These are phyloP conservation scores for Balaenoptera acutorostrata DNA, from an alignment of 2,113 vertebrate species.

Conservation along the genomic window DNA sequence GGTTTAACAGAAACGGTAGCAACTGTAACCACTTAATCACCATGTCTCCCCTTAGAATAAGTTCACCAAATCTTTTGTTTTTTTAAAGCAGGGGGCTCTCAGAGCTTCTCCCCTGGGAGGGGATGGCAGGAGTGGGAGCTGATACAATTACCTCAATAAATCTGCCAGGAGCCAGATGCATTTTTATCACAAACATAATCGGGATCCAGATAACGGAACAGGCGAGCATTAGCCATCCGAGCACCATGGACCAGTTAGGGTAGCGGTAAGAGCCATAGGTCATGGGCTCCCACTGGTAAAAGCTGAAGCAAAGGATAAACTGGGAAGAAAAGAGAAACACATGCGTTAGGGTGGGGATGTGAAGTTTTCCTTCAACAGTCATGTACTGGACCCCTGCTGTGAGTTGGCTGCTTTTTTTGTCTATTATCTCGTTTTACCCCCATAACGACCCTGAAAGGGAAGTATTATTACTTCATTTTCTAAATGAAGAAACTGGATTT, in stretches of 20 bases:
- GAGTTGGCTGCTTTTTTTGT: neutral
- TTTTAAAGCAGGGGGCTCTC: neutral
- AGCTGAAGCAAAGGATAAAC: slow-evolving; percentile 96
- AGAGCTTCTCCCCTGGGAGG: neutral
- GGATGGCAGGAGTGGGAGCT: neutral
- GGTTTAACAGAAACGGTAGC: slow-evolving; percentile 40
- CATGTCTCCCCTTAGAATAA: neutral
- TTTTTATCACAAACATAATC: slow-evolving; percentile 98
- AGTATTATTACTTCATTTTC: neutral
- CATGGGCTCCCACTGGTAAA: slow-evolving; percentile 98
- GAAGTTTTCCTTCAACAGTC: neutral
- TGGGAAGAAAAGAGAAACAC: slow-evolving; percentile 69
- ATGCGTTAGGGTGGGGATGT: accelerated
- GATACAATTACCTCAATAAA: slow-evolving; percentile 89
- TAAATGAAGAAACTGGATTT: neutral
- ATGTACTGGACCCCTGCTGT: accelerated
- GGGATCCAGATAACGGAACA: slow-evolving; percentile 99
- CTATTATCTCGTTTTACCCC: neutral
- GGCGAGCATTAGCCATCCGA: slow-evolving; percentile 97
- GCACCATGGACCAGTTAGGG: slow-evolving; percentile 97
- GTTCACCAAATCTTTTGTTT: slow-evolving; percentile 27
- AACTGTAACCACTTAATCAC: slow-evolving; percentile 50
- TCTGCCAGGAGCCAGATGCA: slow-evolving; percentile 94
- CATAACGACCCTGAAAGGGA: neutral
- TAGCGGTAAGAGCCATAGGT: slow-evolving; percentile 96